These are phyloP conservation scores for Glyptemys insculpta DNA, from an alignment of 2,797 vertebrate genomes.

Conservation along the genomic window DNA sequence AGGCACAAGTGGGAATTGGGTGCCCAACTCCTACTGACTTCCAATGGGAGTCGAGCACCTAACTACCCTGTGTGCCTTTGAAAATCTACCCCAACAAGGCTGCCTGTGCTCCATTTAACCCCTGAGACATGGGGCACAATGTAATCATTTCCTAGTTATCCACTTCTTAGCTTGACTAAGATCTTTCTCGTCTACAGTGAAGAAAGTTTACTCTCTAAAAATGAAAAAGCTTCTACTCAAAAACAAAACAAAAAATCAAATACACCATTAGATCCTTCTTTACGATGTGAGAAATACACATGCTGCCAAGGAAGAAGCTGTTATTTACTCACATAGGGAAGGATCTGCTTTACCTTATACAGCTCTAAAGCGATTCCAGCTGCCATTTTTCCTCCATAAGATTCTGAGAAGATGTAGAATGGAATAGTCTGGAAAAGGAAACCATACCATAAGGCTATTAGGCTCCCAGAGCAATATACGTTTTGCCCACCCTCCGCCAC, in stretches of 20 bases:
- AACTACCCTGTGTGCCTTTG: background rate
- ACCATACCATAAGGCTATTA: background rate
- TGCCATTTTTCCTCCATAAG: slow-evolving; percentile 98
- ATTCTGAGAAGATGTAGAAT: slow-evolving; percentile 98
- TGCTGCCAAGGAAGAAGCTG: background rate
- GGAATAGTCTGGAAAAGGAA: slow-evolving; percentile 84
- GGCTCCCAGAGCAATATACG: background rate
- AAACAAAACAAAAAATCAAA: background rate
- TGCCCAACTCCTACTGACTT: background rate
- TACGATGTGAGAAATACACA: background rate
- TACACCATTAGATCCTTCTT: background rate
- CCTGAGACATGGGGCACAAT: background rate
- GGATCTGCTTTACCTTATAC: slow-evolving; percentile 81
- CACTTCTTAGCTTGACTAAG: background rate
- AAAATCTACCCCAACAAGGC: background rate
- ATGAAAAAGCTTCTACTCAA: background rate
- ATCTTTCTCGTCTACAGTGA: background rate
- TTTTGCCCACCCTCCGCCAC: background rate
- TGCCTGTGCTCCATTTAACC: background rate
- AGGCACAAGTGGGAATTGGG: background rate
- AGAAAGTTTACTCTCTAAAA: background rate
- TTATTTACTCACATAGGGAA: background rate
- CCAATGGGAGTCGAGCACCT: background rate
- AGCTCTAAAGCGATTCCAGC: slow-evolving; percentile 90
- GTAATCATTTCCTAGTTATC: background rate